phyloP scores from a whole-genome alignment of 2,113 vertebrate genomes.

The Bubo bubo region DNA sequence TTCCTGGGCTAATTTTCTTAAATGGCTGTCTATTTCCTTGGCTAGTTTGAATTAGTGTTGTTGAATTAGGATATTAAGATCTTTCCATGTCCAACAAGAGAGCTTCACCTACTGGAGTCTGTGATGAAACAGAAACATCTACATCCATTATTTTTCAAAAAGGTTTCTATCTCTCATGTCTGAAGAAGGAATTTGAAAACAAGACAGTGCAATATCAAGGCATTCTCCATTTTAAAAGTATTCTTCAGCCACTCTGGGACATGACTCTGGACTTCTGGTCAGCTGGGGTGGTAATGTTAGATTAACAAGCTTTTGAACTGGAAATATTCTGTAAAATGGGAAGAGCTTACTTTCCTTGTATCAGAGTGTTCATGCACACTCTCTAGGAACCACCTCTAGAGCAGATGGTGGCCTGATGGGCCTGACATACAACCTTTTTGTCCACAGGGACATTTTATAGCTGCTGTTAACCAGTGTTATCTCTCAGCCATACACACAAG shows the following conservation, averaged over 20 bases:
- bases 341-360: neutral
- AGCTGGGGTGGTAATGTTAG: neutral
- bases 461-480: neutral
- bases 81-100: neutral
- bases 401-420: neutral
- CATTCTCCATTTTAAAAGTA: neutral
- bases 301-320: neutral
- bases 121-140: neutral
- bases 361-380: neutral
- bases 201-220: neutral
- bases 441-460: neutral
- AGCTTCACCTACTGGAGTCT: neutral
- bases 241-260: neutral
- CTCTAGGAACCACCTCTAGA: neutral
- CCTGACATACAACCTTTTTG: neutral
- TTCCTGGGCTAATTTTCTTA: neutral
- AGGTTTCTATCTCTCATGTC: neutral
- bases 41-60: neutral
- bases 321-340: neutral
- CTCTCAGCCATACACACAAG: neutral
- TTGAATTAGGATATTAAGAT: neutral
- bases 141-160: neutral
- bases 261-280: neutral
- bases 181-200: neutral
- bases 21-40: neutral